A percentile compares a stretch with the other conserved stretches of the same genome.
Evolutionary conservation across 2,113 vertebrate species (phyloP).

Genomic region (Ariopsis seemanni): DNA sequence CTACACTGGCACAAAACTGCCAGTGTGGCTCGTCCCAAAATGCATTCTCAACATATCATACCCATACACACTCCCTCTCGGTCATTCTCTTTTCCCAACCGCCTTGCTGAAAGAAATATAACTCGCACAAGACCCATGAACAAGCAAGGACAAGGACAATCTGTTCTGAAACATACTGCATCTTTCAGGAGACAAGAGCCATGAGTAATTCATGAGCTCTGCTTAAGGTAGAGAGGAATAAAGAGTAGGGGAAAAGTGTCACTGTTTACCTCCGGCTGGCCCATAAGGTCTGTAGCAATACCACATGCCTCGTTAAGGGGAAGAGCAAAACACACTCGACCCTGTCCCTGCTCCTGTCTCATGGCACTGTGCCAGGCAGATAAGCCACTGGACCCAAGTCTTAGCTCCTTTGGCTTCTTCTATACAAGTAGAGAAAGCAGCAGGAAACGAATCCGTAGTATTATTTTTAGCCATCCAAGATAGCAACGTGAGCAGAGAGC

Average conservation of each 20-base stretch:
- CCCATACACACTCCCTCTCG: constrained; percentile 11
- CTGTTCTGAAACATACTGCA: constrained; percentile 53
- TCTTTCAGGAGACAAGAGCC: constrained; percentile 52
- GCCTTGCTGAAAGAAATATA: constrained; percentile 44
- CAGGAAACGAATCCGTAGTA: not conserved
- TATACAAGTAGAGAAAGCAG: not conserved
- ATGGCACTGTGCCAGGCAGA: constrained; percentile 12
- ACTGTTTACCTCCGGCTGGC: constrained; percentile 49
- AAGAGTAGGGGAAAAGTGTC: constrained; percentile 42
- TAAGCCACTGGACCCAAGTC: constrained; percentile 10
- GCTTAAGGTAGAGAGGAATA: constrained; percentile 28
- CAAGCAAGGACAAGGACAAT: constrained; percentile 51
- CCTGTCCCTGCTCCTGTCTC: constrained; percentile 33
- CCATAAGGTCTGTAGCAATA: constrained; percentile 39
- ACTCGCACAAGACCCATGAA: constrained; percentile 46
- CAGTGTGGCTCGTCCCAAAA: not conserved
- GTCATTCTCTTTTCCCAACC: constrained; percentile 18
- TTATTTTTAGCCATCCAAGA: constrained; percentile 38
- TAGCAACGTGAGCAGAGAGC: constrained; percentile 28
- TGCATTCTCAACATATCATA: not conserved
- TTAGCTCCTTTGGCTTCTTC: not conserved
- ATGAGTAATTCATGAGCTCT: constrained; percentile 57
- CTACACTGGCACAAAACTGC: not conserved
- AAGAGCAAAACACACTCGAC: constrained; percentile 42
- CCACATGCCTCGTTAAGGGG: constrained; percentile 42